Evolutionary conservation across 1,140 invertebrate species (phyloP).

Genomic region (Colletes latitarsis): DNA sequence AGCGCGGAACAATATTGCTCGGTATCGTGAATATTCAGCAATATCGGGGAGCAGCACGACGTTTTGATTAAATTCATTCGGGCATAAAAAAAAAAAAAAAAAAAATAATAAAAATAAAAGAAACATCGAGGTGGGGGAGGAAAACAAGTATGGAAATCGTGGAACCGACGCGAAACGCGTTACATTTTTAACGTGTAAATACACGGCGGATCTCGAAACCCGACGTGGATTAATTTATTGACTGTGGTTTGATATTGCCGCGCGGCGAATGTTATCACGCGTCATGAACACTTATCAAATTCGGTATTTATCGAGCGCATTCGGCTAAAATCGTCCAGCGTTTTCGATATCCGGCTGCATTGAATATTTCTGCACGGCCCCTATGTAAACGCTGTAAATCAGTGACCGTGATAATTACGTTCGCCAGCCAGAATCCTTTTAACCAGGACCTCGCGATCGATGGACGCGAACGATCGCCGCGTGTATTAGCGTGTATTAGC

Average conservation of each 20-base stretch:
- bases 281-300: constrained; percentile 46
- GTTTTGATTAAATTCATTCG: constrained; percentile 49
- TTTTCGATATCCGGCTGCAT: constrained; percentile 21
- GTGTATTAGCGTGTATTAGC: too few relatives aligned
- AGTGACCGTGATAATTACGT: constrained; percentile 12
- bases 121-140: too few relatives aligned
- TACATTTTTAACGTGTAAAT: background rate
- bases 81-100: constrained; percentile 11
- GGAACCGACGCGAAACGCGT: too few relatives aligned
- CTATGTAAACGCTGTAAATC: constrained; percentile 13
- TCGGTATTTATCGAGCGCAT: constrained; percentile 23
- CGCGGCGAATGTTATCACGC: constrained; percentile 16
- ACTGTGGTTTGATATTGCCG: constrained; percentile 13
- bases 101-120: background rate
- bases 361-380: background rate
- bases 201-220: background rate
- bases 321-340: constrained; percentile 11
- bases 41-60: constrained; percentile 37
- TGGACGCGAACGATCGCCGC: background rate
- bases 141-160: constrained; percentile 3
- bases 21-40: constrained; percentile 25
- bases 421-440: background rate
- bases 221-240: constrained; percentile 11
- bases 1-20: constrained; percentile 9
- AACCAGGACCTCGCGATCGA: background rate